Conservation (phyloP, 2,797 vertebrate species). For the Oreortyx pictus region DNA sequence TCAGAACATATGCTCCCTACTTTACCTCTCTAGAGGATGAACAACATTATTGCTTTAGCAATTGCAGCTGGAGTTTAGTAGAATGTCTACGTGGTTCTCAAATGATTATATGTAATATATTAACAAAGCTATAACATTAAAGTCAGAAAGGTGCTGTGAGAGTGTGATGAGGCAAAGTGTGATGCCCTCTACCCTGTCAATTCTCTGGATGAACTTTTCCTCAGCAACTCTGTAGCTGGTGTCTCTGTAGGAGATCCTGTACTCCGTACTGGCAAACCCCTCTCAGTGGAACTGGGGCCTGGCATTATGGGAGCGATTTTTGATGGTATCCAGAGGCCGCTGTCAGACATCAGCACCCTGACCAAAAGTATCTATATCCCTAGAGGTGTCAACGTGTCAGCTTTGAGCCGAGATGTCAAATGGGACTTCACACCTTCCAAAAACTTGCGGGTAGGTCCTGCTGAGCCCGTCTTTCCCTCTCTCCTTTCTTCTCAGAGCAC, state of each 20-base stretch:
- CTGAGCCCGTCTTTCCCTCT: background rate
- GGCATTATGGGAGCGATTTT: conserved; percentile 99
- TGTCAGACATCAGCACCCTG: conserved; percentile 93
- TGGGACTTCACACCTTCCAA: conserved; percentile 94
- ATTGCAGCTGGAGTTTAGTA: background rate
- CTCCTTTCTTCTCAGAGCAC: background rate
- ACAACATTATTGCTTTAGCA: background rate
- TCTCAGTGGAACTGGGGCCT: conserved; percentile 96
- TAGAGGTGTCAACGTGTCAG: conserved; percentile 94
- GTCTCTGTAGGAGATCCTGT: conserved; percentile 98
- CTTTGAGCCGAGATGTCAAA: conserved; percentile 92
- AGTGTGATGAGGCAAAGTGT: background rate
- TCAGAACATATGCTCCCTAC: background rate
- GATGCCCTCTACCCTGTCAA: background rate
- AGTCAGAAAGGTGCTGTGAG: background rate
- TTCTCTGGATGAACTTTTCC: conserved; percentile 75
- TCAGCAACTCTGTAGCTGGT: conserved; percentile 87
- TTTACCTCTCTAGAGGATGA: background rate
- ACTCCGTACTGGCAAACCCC: conserved; percentile 95
- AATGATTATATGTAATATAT: background rate
- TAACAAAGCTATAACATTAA: background rate
- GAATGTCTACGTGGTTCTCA: background rate
- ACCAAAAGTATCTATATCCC: conserved; percentile 98
- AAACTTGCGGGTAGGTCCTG: conserved; percentile 87
- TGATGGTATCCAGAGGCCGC: conserved; percentile 97